Evolutionary conservation across 2,888 invertebrate genomes (phyloP), one percentile per base, ranked within the genome.

Genomic region (Brassicogethes aeneus): DNA sequence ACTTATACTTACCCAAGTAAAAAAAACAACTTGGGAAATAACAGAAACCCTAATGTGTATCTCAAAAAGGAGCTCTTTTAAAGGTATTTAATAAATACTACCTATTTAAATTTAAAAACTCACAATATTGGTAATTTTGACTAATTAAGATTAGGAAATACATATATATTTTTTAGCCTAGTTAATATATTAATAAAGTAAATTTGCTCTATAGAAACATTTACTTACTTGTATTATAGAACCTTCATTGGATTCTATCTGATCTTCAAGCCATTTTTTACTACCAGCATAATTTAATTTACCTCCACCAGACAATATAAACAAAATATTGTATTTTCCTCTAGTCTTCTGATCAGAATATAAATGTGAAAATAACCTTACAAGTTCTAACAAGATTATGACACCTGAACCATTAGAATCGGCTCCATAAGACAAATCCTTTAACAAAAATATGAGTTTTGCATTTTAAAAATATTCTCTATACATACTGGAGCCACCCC

Each of bases 251-350:
- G 79, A 80, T 61, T 97, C 96, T 45, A 91, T 65, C 60, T 91
- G 89, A 60, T 93, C 91, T 61, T 95, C 94, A 10, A 97, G 73
- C 91, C 94, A 97, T 60, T 92, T 91, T 69, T 95, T 94, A 32
- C 89, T 85, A 1, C 96, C 93, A 66, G 92, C 89, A 64, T 90
- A 99, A 72, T 96, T 99, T 5, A 83, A 70, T 64, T 92, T 87
- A 2, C 97, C 97, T 32, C 85, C 88, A 14, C 94, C 94, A 16
- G 92, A 82, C 40, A 95, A 72, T 40, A 93, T 74, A 66, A 99
- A 99, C 39, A 96, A 70, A 10, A 97, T 68, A 50, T 91, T 82
- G 34, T 82, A 82, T 37, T 76, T 80, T 0, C 86, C 85, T 34
- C 82, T 76, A 1, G 83, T 83, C 50, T 81, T 77, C 1, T 79